Evolutionary conservation across 2,888 invertebrate species (phyloP), one percentile per base, ranked within the genome.

Genomic region (Nomada fucata): DNA sequence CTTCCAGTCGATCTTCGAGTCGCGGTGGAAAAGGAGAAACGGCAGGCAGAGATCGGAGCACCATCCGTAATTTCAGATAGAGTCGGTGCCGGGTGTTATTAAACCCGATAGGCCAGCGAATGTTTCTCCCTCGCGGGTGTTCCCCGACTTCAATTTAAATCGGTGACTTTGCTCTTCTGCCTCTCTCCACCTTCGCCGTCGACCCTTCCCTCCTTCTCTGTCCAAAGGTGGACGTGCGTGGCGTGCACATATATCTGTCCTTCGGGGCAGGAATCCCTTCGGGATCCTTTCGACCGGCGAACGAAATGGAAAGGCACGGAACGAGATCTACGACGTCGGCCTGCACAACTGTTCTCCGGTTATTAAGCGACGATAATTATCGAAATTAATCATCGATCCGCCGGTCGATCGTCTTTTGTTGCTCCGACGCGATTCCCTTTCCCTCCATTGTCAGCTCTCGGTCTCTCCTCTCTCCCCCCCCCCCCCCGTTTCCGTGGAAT

Each of bases 321-420:
- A 84, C 82, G 79, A 86, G 86, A 87, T 87, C 87, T 81, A 81
- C 70, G 78, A 72, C 76, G 15, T 36, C 29, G 65, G n/a, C 36
- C 50, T 59, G 68, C 69, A 82, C 83, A 82, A 84, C 85, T 80
- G 77, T 83, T 89, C 87, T 88, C 91, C 90, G 91, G 91, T 92
- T 92, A 92, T 92, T 92, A 91, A 91, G 89, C 89, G 89, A 79
- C 89, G 92, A 92, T 92, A 92, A 93, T 92, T 92, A 93, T 92
- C 92, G 91, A 92, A 92, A 92, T 93, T 92, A 92, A 92, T 92
- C 91, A 92, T 92, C 92, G 90, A 90, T 89, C 83, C 76, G 75
- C 9, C 42, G n/a, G 10, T 53, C 69, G 29, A 7, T 1, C 0
- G 15, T 52, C 61, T 11, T 42, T 61, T 20, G 11, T 36, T 42